A percentile compares a stretch with the other conserved stretches of the same genome.
phyloP scores from a whole-genome alignment of 2,797 vertebrate species.

The Acomys russatus region DNA sequence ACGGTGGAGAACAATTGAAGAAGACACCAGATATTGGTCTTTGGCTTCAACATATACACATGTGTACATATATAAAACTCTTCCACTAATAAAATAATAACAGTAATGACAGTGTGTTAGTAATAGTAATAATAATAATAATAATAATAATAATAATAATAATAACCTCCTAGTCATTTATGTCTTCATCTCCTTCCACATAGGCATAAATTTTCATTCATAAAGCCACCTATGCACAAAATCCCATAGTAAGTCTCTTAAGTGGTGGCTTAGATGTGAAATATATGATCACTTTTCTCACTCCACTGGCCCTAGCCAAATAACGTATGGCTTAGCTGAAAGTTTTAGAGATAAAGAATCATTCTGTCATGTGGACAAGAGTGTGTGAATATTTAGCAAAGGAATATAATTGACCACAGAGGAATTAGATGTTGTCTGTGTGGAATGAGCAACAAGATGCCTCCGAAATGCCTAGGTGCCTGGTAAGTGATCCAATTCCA shows the following conservation, averaged over 20 bases:
- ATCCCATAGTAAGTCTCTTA: not conserved
- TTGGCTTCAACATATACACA: not conserved
- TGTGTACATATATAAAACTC: not conserved
- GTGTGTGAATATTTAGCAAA: not conserved
- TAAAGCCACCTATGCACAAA: not conserved
- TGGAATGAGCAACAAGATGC: not conserved
- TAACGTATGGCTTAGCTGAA: not conserved
- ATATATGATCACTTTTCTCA: not conserved
- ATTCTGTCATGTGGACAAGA: not conserved
- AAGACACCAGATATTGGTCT: not conserved
- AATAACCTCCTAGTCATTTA: not conserved
- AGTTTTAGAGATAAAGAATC: not conserved
- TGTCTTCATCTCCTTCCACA: not conserved
- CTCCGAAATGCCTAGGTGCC: not conserved
- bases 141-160: not conserved
- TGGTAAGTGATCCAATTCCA: not conserved
- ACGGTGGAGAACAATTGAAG: not conserved
- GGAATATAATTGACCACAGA: not conserved
- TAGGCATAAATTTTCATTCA: not conserved
- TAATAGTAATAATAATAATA: not conserved
- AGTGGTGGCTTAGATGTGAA: not conserved
- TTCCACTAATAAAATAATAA: too few relatives aligned
- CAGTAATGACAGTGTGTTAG: too few relatives aligned
- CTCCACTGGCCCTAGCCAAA: not conserved
- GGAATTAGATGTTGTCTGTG: not conserved